Conservation (phyloP, 2,888 invertebrate genomes). For the Sinhomidia bicolor region DNA sequence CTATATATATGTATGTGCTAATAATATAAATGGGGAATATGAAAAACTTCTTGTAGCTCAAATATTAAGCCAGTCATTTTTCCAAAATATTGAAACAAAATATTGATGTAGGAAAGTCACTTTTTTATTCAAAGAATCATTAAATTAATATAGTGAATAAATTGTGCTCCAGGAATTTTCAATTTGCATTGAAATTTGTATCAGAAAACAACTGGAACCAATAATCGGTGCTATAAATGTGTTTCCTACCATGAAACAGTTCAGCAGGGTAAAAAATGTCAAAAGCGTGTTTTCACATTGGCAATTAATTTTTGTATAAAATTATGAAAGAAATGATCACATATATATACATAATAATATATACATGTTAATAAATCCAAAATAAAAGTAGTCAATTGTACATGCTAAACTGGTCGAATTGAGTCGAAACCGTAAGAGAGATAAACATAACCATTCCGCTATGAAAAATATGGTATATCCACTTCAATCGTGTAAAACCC, state of each 20-base stretch:
- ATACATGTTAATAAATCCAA: too few relatives aligned
- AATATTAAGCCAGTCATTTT: background rate
- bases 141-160: background rate
- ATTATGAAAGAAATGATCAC: too few relatives aligned
- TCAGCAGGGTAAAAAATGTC: constrained; percentile 40
- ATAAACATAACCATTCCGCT: too few relatives aligned
- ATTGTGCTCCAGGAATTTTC: background rate
- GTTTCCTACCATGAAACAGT: constrained; percentile 10
- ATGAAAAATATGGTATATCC: too few relatives aligned
- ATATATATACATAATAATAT: too few relatives aligned
- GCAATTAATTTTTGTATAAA: background rate
- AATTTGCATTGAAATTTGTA: background rate
- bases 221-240: constrained; percentile 44
- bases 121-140: background rate
- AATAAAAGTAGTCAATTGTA: too few relatives aligned
- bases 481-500: too few relatives aligned
- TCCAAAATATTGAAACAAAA: background rate
- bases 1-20: background rate
- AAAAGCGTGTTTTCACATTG: background rate
- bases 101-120: background rate
- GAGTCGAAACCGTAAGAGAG: too few relatives aligned
- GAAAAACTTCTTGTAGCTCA: background rate
- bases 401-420: too few relatives aligned
- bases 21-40: background rate
- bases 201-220: constrained; percentile 35